These are phyloP conservation scores for Haemorhous mexicanus DNA, from an alignment of 2,113 vertebrate species.

Conservation along the genomic window DNA sequence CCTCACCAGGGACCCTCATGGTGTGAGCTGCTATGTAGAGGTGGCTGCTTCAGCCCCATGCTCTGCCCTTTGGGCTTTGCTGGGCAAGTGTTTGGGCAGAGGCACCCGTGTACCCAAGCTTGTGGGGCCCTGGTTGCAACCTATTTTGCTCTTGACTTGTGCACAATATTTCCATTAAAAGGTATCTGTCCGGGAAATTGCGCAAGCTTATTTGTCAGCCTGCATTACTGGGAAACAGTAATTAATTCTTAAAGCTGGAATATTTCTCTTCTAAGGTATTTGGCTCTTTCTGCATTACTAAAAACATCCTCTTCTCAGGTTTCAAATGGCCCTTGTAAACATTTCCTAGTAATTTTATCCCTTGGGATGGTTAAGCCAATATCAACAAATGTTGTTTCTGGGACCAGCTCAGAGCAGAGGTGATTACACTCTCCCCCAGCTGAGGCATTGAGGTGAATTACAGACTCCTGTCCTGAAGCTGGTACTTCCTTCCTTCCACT, in stretches of 20 bases:
- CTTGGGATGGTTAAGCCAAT: neutral
- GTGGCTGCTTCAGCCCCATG: neutral
- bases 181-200: neutral
- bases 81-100: neutral
- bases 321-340: neutral
- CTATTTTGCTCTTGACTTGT: neutral
- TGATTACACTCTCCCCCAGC: neutral
- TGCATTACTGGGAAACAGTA: neutral
- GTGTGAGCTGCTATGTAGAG: neutral
- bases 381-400: neutral
- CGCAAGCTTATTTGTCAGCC: neutral
- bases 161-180: neutral
- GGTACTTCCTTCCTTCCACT: neutral
- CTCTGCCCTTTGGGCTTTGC: neutral
- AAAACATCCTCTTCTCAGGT: neutral
- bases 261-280: constrained; percentile 3
- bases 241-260: constrained; percentile 35
- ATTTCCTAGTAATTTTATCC: neutral
- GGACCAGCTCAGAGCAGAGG: neutral
- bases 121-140: neutral
- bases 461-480: neutral
- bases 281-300: neutral
- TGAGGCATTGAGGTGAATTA: neutral
- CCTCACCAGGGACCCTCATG: neutral
- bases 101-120: neutral